These are phyloP conservation scores for Acipenser oxyrinchus DNA, from an alignment of 2,797 vertebrate genomes.

Conservation along the genomic window DNA sequence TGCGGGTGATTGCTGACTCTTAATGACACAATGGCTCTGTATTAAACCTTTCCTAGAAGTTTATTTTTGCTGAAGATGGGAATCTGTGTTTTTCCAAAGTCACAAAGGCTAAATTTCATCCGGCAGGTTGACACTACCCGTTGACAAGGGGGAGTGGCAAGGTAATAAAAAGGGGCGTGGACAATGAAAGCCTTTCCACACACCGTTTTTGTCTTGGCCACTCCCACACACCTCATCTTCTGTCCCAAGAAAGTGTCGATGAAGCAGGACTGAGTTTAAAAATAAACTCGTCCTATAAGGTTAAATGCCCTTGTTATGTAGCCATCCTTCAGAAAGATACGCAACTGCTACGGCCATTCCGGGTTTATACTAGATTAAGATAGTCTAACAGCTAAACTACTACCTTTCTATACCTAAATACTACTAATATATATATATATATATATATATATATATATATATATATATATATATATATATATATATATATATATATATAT, in stretches of 20 bases:
- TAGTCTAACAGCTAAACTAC: too few species aligned
- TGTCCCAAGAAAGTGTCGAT: constrained; percentile 56
- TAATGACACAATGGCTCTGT: constrained; percentile 16
- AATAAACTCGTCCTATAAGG: constrained; percentile 61
- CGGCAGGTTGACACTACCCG: background rate
- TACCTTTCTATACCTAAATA: too few species aligned
- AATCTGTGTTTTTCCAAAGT: constrained; percentile 31
- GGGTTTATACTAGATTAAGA: constrained; percentile 21
- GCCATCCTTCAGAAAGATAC: too few species aligned
- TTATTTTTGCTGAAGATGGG: constrained; percentile 42
- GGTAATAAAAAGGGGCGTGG: background rate
- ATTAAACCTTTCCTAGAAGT: constrained; percentile 42
- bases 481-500: too few species aligned
- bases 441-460: too few species aligned
- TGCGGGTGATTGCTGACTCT: constrained; percentile 29
- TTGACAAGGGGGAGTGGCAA: background rate
- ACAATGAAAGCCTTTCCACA: background rate
- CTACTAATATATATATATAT: too few species aligned
- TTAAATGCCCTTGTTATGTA: constrained; percentile 23
- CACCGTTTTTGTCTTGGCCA: background rate
- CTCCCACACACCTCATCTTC: constrained; percentile 36
- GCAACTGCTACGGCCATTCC: background rate
- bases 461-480: too few species aligned
- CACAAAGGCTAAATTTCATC: background rate
- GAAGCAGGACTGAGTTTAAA: constrained; percentile 60